Evolutionary conservation across 2,113 vertebrate species (phyloP), one percentile per base, ranked within the genome.

Genomic region (Australoheros scitulus): DNA sequence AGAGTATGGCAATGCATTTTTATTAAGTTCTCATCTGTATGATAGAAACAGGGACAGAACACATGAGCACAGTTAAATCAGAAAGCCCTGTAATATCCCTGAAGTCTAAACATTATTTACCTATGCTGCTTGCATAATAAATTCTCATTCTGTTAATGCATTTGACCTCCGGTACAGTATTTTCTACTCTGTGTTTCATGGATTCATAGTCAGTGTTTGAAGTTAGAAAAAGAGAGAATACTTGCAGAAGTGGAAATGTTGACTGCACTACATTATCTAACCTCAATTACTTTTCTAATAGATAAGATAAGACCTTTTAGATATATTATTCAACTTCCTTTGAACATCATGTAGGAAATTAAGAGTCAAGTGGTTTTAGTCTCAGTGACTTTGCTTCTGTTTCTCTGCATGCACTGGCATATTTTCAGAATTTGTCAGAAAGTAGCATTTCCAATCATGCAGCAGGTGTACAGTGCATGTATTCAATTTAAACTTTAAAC

Each of bases 161-260:
- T 93, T 91, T 91, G 89, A 92, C 89, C 87, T 80, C 79, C 85
- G 93, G 91, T 91, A 86, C 74, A 87, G 61, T 87, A 61, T 77
- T 87, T 86, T 79, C 75, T 50, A 50, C 68, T 50, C 61, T 61
- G 70, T 80, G 83, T 88, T 89, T 83, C 41, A 22, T 2, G 36
- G 68, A 61, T 77, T 57, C 76, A 90, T 83, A 81, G 80, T 57
- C 63, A 41, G 61, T 80, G 77, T 88, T 85, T 91, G 87, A 92
- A 88, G 84, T 85, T 50, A 41, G 76, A 85, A 79, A 83, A 60
- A 63, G 57, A 32, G 1, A 76, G 47, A 75, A 83, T 68, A 77
- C 50, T 41, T 34, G 56, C 68, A 80, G 87, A 82, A 90, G 77
- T 61, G 76, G 77, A 81, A 83, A 63, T 86, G 75, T 88, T 87